phyloP scores from a whole-genome alignment of 2,113 vertebrate genomes.

The Rynchops niger region DNA sequence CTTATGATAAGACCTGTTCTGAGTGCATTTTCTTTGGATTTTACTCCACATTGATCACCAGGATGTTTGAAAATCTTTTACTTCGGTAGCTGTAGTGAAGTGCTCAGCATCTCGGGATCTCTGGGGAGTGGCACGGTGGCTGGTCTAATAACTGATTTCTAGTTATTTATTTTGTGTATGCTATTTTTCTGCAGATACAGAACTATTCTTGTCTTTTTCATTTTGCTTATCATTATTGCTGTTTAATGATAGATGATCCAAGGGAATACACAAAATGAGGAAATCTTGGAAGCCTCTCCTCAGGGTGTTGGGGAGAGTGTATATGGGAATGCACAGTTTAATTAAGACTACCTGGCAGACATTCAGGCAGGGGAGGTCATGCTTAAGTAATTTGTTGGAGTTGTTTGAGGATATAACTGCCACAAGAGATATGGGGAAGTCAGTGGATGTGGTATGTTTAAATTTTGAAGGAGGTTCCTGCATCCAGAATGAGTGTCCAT shows the following conservation, averaged over 20 bases:
- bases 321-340: conserved; percentile 27
- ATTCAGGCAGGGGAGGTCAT: conserved; percentile 36
- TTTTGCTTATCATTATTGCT: conserved; percentile 40
- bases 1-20: not conserved
- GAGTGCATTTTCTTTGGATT: not conserved
- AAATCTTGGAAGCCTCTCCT: conserved; percentile 37
- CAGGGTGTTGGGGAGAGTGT: not conserved
- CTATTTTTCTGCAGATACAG: not conserved
- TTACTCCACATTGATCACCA: not conserved
- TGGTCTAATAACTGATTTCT: not conserved
- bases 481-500: not conserved
- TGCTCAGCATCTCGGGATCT: not conserved
- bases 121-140: rapidly evolving
- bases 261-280: conserved; percentile 27
- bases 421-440: not conserved
- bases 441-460: not conserved
- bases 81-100: not conserved
- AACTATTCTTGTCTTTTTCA: not conserved
- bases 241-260: conserved; percentile 43
- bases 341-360: conserved; percentile 64
- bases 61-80: not conserved
- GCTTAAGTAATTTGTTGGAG: conserved; percentile 45
- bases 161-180: not conserved
- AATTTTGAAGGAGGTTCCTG: not conserved
- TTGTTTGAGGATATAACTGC: conserved; percentile 45